phyloP scores from a whole-genome alignment of 2,888 invertebrate genomes.

The Leucophenga maculata region DNA sequence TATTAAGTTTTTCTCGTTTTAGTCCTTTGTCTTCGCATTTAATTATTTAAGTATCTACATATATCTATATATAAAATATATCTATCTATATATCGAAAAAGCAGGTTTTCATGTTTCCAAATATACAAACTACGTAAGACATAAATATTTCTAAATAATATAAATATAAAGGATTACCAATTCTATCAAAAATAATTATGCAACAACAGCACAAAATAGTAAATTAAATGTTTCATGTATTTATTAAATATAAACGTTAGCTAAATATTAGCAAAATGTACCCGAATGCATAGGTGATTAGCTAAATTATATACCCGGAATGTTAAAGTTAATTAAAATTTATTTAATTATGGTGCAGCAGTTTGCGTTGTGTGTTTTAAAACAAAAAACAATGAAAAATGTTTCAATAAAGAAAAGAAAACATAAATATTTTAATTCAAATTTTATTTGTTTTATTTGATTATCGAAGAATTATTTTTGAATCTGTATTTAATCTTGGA shows the following conservation, averaged over 20 bases:
- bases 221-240: constrained; percentile 5
- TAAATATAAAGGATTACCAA: background rate
- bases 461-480: too few relatives aligned
- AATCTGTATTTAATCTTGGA: too few relatives aligned
- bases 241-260: constrained; percentile 33
- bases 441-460: background rate
- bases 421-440: background rate
- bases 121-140: background rate
- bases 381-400: background rate
- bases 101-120: constrained; percentile 17
- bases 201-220: background rate
- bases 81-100: background rate
- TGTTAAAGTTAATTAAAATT: too few relatives aligned
- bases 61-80: background rate
- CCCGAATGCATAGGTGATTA: too few relatives aligned
- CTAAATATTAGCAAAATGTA: constrained; percentile 34
- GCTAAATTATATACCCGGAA: too few relatives aligned
- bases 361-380: constrained; percentile 3
- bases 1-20: background rate
- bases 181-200: background rate
- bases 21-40: constrained; percentile 10
- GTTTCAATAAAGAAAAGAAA: constrained; percentile 4
- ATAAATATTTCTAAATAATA: too few relatives aligned
- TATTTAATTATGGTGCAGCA: background rate
- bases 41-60: constrained; percentile 9